These are phyloP conservation scores for Petromus typicus DNA, from an alignment of 2,113 vertebrate genomes.

Conservation along the genomic window DNA sequence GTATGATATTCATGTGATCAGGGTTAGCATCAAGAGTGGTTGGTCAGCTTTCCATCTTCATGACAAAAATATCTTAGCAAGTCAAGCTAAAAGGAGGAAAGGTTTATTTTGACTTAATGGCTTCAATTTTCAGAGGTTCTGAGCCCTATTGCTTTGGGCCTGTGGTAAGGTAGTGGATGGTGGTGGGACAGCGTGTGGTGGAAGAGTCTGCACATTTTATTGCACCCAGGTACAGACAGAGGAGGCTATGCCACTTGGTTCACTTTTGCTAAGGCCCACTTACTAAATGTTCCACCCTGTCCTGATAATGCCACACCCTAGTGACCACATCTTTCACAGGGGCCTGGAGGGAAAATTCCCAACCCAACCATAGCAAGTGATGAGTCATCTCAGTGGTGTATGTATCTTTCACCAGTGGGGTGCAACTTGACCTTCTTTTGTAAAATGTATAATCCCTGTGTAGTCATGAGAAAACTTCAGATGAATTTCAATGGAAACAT, in stretches of 20 bases:
- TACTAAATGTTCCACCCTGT: neutral
- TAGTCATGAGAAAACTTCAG: neutral
- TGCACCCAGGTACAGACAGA: neutral
- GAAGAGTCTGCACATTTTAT: neutral
- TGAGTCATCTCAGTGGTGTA: neutral
- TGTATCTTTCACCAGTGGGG: neutral
- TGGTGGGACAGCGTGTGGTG: neutral
- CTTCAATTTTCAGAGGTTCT: neutral
- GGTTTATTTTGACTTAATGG: neutral
- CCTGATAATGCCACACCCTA: neutral
- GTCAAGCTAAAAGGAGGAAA: neutral
- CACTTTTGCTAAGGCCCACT: too few species aligned
- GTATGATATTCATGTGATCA: neutral
- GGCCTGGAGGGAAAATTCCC: neutral
- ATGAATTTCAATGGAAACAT: neutral
- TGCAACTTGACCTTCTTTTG: neutral
- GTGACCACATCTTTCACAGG: neutral
- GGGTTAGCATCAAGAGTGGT: neutral
- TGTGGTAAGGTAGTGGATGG: accelerated
- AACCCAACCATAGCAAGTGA: neutral
- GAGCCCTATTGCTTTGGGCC: neutral
- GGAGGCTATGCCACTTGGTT: neutral
- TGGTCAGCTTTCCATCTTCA: neutral
- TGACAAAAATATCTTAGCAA: neutral
- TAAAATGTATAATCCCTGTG: neutral